Evolutionary conservation across 2,888 invertebrate genomes (phyloP), one percentile per base, ranked within the genome.

Genomic region (Branchipolynoe longqiensis): DNA sequence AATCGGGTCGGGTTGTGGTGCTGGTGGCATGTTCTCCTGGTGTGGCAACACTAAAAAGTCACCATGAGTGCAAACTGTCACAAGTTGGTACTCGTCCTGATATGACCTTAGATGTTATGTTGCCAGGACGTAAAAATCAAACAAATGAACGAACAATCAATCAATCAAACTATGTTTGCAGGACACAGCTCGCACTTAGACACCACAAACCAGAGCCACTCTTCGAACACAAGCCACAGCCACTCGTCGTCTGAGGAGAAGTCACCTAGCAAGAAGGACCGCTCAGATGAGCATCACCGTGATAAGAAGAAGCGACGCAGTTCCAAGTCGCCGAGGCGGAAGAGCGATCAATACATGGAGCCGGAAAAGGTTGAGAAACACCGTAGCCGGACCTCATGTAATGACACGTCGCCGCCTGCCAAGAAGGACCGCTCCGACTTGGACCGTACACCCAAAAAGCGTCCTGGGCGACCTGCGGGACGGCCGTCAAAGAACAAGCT

Each of bases 221-320:
- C n/a, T n/a, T n/a, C n/a, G n/a, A n/a, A n/a, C n/a, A n/a, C n/a
- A n/a, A n/a, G n/a, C n/a, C n/a, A n/a, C n/a, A 78, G 78, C 28
- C 78, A 48, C 28, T 78, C 78, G n/a, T 78, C 78, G n/a, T 78
- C 78, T 1, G 62, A 56, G 38, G 41, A 74, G 38, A 84, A 78
- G n/a, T 62, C 83, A n/a, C 62, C 83, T 6, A 41, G 59, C 40
- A 54, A 58, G 38, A 73, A 54, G 38, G 84, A 73, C 8, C 0
- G 84, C 22, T 73, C 84, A 40, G 73, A 69, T 22, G 62, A 84
- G 3, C 38, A 82, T 31, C 82, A 82, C 36, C 18, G 82, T 22
- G 59, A 82, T 41, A 41, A 48, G 78, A 78, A 78, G 33, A 78
- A 54, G 48, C 41, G 54, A 2, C 41, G 48, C n/a, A 54, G 54